Conservation (phyloP, 1,140 invertebrate genomes). For the Leguminivora glycinivorella region DNA sequence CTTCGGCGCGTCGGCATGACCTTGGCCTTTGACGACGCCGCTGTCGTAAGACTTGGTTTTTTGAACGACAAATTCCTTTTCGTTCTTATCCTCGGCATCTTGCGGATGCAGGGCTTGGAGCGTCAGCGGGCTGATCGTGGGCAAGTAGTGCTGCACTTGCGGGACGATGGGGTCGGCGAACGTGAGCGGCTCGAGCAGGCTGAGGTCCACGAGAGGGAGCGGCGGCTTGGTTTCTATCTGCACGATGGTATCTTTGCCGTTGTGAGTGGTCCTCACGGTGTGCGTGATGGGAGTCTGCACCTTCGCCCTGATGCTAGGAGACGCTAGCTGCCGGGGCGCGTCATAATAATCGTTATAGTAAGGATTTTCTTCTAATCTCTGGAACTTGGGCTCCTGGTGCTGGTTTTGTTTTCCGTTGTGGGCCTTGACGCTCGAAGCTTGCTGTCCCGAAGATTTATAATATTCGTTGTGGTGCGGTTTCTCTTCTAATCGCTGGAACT, state of each 20-base stretch:
- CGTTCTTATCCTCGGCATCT: slow-evolving; percentile 47
- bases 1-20: slow-evolving; percentile 45
- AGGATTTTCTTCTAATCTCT: slow-evolving; percentile 42
- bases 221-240: slow-evolving; percentile 60
- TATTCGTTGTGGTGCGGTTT: slow-evolving; percentile 33
- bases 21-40: slow-evolving; percentile 43
- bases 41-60: slow-evolving; percentile 59
- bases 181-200: slow-evolving; percentile 63
- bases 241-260: slow-evolving; percentile 59
- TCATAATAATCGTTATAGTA: slow-evolving; percentile 31
- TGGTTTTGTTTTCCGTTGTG: slow-evolving; percentile 52
- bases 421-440: slow-evolving; percentile 40
- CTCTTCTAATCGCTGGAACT: slow-evolving; percentile 43
- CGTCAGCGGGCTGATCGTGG: slow-evolving; percentile 59
- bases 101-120: slow-evolving; percentile 53
- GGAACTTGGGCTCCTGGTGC: slow-evolving; percentile 34
- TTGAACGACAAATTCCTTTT: slow-evolving; percentile 52
- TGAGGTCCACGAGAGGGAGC: slow-evolving; percentile 62
- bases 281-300: slow-evolving; percentile 49
- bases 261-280: slow-evolving; percentile 48
- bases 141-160: slow-evolving; percentile 71
- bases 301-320: slow-evolving; percentile 44
- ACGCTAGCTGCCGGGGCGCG: slow-evolving; percentile 34
- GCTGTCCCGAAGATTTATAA: slow-evolving; percentile 31
- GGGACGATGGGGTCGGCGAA: slow-evolving; percentile 71